These are phyloP conservation scores for Helobdella robusta DNA, from an alignment of 2,888 invertebrate genomes.

Conservation along the genomic window DNA sequence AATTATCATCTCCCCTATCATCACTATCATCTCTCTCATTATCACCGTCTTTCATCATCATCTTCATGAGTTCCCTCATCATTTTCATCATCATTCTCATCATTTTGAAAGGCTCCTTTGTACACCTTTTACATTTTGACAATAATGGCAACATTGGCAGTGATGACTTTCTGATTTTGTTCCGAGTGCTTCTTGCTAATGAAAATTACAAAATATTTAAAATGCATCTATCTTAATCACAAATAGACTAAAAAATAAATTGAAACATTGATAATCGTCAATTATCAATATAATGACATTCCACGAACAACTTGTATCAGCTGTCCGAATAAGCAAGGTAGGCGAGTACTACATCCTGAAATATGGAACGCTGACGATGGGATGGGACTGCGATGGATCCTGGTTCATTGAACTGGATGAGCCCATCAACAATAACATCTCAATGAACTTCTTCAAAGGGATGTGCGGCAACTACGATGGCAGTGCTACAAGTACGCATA, in stretches of 20 bases:
- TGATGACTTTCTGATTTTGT: no score
- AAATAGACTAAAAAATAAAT: no score
- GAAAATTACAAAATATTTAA: no score
- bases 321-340: constrained; percentile 22
- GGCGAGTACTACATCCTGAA: constrained; percentile 27
- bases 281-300: no score
- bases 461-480: constrained; percentile 23
- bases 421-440: background rate
- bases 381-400: constrained; percentile 26
- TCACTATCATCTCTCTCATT: background rate
- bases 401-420: constrained; percentile 15
- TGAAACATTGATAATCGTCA: no score
- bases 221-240: no score
- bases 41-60: no score
- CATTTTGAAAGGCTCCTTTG: background rate
- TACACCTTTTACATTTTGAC: background rate
- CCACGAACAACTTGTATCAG: no score
- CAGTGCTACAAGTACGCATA: constrained; percentile 3
- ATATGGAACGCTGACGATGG: constrained; percentile 25
- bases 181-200: no score
- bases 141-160: no score
- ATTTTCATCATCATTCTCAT: background rate
- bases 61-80: no score
- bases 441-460: constrained; percentile 5
- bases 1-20: background rate